Conservation (phyloP, 1,140 invertebrate species). For the Conus betulinus region DNA sequence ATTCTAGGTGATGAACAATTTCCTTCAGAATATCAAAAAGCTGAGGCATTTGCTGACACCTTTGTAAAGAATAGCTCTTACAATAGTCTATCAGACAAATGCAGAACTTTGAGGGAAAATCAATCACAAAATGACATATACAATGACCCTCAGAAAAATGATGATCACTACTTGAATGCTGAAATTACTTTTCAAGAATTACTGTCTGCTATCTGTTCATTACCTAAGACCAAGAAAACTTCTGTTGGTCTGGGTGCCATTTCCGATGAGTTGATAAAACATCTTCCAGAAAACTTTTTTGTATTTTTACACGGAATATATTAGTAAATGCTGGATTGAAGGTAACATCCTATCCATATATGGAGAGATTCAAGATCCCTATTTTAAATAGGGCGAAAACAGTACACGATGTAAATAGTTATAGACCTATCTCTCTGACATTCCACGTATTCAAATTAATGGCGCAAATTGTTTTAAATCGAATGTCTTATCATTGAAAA, state of each 20-base stretch:
- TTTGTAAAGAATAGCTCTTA: background rate
- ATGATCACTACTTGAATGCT: background rate
- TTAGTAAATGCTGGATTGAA: background rate
- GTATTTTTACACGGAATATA: background rate
- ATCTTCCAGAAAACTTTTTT: background rate
- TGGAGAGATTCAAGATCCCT: background rate
- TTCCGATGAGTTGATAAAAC: background rate
- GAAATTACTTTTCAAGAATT: too few relatives aligned
- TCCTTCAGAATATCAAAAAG: background rate
- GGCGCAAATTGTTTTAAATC: background rate
- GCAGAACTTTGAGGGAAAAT: background rate
- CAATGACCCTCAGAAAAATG: background rate
- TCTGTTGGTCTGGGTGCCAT: constrained; percentile 1
- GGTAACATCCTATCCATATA: background rate
- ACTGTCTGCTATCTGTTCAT: background rate
- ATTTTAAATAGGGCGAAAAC: background rate
- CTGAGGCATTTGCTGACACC: background rate
- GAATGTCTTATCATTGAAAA: background rate
- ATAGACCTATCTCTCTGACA: background rate
- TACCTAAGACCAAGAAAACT: background rate
- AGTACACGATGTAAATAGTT: background rate
- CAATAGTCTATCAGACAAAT: background rate
- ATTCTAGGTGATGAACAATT: background rate
- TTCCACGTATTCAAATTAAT: background rate
- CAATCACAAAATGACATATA: background rate